Evolutionary conservation across 2,113 vertebrate species (phyloP).

Genomic region (Nansenia antarctica): DNA sequence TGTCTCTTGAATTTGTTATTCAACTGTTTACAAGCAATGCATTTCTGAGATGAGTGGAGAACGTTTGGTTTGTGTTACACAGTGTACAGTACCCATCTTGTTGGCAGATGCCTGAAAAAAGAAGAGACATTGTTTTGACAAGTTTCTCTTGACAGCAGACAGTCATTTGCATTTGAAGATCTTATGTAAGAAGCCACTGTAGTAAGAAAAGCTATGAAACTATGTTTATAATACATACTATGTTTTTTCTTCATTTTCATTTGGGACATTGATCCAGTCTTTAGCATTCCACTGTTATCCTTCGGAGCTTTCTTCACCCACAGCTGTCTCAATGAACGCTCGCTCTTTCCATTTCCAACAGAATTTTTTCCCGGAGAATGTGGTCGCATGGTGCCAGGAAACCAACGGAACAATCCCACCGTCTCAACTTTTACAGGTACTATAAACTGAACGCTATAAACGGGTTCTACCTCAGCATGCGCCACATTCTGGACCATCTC

Average conservation of each 20-base stretch:
- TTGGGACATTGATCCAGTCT: not conserved
- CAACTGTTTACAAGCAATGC: not conserved
- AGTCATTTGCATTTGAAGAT: not conserved
- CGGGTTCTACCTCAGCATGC: not conserved
- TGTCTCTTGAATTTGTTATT: too few relatives aligned
- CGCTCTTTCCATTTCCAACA: slow-evolving; percentile 43
- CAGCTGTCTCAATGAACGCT: not conserved
- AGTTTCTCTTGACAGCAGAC: too few relatives aligned
- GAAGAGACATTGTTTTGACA: too few relatives aligned
- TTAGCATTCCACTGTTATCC: not conserved
- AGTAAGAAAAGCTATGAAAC: not conserved
- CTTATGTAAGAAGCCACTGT: not conserved
- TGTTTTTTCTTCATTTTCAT: not conserved
- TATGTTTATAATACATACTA: too few relatives aligned
- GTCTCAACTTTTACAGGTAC: slow-evolving; percentile 94
- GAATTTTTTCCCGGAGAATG: slow-evolving; percentile 98
- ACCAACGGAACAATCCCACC: slow-evolving; percentile 87
- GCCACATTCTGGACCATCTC: slow-evolving; percentile 38
- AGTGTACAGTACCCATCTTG: not conserved
- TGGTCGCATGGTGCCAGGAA: slow-evolving; percentile 96
- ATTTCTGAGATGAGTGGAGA: not conserved
- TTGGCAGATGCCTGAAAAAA: too few relatives aligned
- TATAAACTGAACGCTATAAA: not conserved
- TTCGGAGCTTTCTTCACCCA: not conserved
- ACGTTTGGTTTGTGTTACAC: not conserved